Evolutionary conservation across 2,888 invertebrate species (phyloP).

Genomic region (Gymnosoma rotundatum): DNA sequence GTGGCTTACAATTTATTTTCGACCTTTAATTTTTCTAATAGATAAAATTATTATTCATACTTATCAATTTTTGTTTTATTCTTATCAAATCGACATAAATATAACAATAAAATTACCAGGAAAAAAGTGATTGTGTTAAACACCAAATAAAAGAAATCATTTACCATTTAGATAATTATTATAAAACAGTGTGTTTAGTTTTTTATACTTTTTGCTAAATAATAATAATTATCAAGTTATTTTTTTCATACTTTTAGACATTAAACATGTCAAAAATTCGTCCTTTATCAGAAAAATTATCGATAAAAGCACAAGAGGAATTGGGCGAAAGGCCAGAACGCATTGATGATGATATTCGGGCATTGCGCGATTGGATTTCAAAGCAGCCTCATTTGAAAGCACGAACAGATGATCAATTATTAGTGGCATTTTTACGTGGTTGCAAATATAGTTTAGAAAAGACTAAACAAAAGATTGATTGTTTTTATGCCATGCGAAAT

Average conservation of each 20-base stretch:
- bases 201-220: too few relatives aligned
- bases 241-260: conserved; percentile 26
- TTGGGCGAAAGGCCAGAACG: conserved; percentile 83
- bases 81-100: conserved; percentile 33
- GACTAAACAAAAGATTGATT: conserved; percentile 84
- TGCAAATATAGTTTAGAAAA: conserved; percentile 84
- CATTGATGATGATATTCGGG: conserved; percentile 79
- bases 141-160: too few relatives aligned
- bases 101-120: background rate
- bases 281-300: conserved; percentile 76
- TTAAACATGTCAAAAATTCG: conserved; percentile 76
- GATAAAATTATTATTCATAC: background rate
- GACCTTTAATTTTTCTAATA: background rate
- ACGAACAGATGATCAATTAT: conserved; percentile 82
- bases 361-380: conserved; percentile 83
- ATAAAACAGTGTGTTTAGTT: too few relatives aligned
- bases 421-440: conserved; percentile 84
- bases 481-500: conserved; percentile 84
- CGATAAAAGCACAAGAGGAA: conserved; percentile 82
- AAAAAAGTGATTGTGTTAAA: background rate
- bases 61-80: conserved; percentile 32
- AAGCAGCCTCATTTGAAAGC: conserved; percentile 83
- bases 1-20: too few relatives aligned
- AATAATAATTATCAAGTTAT: too few relatives aligned
- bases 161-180: too few relatives aligned